Percentiles rank a stretch among this genome's conserved stretches.
Conservation (phyloP, 1,140 invertebrate species). For the Lordiphosa stackelbergi region DNA sequence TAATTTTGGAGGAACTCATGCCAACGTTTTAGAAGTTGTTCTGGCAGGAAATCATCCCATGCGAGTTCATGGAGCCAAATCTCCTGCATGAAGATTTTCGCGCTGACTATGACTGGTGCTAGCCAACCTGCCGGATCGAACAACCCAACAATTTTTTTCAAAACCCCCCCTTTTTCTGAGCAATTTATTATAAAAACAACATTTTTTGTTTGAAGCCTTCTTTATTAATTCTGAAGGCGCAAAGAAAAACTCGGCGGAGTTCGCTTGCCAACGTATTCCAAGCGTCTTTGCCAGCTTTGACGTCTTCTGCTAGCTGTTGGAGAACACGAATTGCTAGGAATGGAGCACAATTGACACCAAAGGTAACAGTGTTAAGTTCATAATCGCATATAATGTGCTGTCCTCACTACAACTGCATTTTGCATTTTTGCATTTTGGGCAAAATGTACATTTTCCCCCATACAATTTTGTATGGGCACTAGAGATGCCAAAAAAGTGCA, state of each 20-base stretch:
- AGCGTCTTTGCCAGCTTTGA: not conserved
- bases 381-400: slow-evolving; percentile 7
- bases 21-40: slow-evolving; percentile 27
- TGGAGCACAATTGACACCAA: slow-evolving; percentile 9
- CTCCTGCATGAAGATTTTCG: no score
- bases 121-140: slow-evolving; percentile 78
- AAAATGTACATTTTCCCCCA: no score
- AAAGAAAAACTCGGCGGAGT: slow-evolving; percentile 32
- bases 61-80: no score
- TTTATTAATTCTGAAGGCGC: no score
- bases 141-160: slow-evolving; percentile 21
- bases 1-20: slow-evolving; percentile 6
- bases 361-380: slow-evolving; percentile 10
- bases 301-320: slow-evolving; percentile 2
- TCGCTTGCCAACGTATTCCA: slow-evolving; percentile 29
- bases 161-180: no score
- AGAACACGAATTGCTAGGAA: not conserved
- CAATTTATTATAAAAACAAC: no score
- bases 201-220: no score
- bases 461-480: no score
- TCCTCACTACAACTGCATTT: no score
- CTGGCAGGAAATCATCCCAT: slow-evolving; percentile 11
- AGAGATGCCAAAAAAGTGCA: no score
- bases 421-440: no score
- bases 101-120: slow-evolving; percentile 12